Percentiles rank a stretch among this genome's conserved stretches.
phyloP scores from a whole-genome alignment of 2,888 invertebrate genomes.

The Cyrtodaria siliqua region DNA sequence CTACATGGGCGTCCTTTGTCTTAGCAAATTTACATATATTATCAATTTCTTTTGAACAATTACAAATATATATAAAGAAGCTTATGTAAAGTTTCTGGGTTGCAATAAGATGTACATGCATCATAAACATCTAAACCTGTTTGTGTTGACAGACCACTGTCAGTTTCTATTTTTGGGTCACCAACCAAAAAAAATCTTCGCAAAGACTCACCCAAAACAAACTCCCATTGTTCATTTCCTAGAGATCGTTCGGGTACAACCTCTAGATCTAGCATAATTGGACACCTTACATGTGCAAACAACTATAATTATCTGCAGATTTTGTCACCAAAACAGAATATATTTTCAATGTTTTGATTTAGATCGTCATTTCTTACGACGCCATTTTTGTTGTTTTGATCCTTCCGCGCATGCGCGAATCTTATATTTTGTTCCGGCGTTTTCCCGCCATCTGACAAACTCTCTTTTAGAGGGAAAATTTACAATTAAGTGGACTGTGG shows the following conservation, averaged over 20 bases:
- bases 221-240: conserved; percentile 99
- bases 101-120: too few species aligned
- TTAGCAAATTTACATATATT: too few species aligned
- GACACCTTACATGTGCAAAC: conserved; percentile 35
- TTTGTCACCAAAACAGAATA: not conserved
- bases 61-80: too few species aligned
- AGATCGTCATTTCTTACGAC: conserved; percentile 48
- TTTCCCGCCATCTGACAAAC: conserved; percentile 55
- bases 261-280: conserved; percentile 96
- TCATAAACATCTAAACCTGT: too few species aligned
- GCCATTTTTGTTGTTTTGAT: conserved; percentile 81
- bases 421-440: conserved; percentile 38
- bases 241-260: conserved; percentile 94
- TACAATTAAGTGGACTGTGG: too few species aligned
- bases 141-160: conserved; percentile 4
- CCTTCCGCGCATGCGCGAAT: conserved; percentile 64
- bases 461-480: too few species aligned
- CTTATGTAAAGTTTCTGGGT: too few species aligned
- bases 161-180: too few species aligned
- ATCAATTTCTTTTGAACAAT: conserved; percentile 11
- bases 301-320: not conserved
- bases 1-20: not conserved
- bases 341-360: conserved; percentile 9
- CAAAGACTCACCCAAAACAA: conserved; percentile 93
- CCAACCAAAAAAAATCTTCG: too few species aligned